Evolutionary conservation across 1,140 invertebrate species (phyloP), one percentile per base, ranked within the genome.

Genomic region (Bacillus rossius): DNA sequence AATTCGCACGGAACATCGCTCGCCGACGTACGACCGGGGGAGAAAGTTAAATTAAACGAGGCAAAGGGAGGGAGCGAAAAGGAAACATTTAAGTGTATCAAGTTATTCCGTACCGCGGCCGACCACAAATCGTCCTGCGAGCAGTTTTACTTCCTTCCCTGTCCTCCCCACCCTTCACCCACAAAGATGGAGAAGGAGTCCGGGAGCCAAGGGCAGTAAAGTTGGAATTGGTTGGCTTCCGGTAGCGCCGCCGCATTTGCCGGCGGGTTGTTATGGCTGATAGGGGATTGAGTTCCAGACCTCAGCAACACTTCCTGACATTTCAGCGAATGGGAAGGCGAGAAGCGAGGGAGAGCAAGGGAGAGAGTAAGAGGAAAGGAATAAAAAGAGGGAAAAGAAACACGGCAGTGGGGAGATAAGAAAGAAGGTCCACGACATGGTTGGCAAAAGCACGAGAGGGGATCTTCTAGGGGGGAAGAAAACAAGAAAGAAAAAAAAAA

Each of bases 141-240:
- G 43, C 17, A 20, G 43, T 45, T 45, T 19, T n/a, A n/a, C n/a
- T n/a, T n/a, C n/a, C 29, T 34, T 34, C 10, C 29, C 29, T 10
- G 29, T 10, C 29, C 29, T 7, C 29, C 29, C 29, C 29, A 34
- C 29, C 29, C 29, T 10, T 34, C n/a, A n/a, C n/a, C n/a, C n/a
- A n/a, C n/a, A n/a, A n/a, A n/a, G n/a, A n/a, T n/a, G n/a, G n/a
- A n/a, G n/a, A n/a, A n/a, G n/a, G n/a, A n/a, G 43, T n/a, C 4
- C 17, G 43, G 8, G 43, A 7, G n/a, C 17, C 37, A 14, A 7
- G 17, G 52, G 52, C 40, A 54, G 41, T 54, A 54, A 54, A 54
- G 19, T 54, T 54, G 52, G 52, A 54, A 54, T 54, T 54, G 52
- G 52, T 54, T 54, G 52, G 52, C 52, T 54, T 54, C 23, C 20